Base-by-base conservation (phyloP, 2,113 vertebrate genomes). In the Upupa epops region DNA sequence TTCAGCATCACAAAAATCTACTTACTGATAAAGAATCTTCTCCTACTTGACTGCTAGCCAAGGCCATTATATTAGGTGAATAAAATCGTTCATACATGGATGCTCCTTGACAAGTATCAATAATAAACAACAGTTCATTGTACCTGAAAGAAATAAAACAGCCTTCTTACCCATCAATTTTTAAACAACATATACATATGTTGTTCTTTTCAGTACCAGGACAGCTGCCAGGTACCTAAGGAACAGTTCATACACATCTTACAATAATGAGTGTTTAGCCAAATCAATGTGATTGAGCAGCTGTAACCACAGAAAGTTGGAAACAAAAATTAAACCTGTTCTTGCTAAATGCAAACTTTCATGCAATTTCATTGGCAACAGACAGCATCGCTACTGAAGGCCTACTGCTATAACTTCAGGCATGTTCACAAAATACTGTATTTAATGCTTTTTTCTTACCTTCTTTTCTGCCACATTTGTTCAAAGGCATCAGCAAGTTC, bases 71-170 rank as follows among this genome's bases (percentile, higher is more conserved):
- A 93, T 99, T 99, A 17, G 99, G 99, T 21, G 99, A 99, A 96
- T 99, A 99, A 97, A 99, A 99, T 37, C 98, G 97, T 92, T 99
- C 99, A 60, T 99, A 99, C 99, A 99, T 99, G 91, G 99, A 99
- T 55, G 99, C 99, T 37, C 99, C 99, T 97, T 99, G 99, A 90
- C 99, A 99, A 51, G 99, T 99, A 90, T 99, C 99, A 70, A 99
- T 99, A 94, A 99, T 99, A 97, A 99, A 99, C 72, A 99, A 97
- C 92, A 99, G 95, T 83, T 99, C 99, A 12, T 99, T 99, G 95
- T 99, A 99, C 94, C 99, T 99, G 97, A 69, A 92, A 97, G 89
- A 94, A 80, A 95, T 3, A 52, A 46, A 86, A 76, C 9, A 89
- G 11, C 11, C 13, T 89, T 46, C 55, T 92, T 72, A 83, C 5